Evolutionary conservation across 2,888 invertebrate genomes (phyloP), one percentile per base, ranked within the genome.

Genomic region (Pristionchus japonicus): DNA sequence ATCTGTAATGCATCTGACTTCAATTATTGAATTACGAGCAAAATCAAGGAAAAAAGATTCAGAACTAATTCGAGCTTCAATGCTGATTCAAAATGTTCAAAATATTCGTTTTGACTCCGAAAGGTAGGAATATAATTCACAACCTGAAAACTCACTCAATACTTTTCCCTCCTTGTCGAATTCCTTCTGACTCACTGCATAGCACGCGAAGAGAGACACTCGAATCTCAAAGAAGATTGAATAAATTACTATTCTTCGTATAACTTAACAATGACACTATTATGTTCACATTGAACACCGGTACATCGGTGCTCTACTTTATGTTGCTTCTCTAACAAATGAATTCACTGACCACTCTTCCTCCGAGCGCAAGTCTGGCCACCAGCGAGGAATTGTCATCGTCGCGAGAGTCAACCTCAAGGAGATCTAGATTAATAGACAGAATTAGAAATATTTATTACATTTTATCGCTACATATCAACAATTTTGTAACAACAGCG

Each of bases 301-400:
- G n/a, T n/a, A n/a, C n/a, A n/a, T n/a, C n/a, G n/a, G 11, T 43
- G 43, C 11, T 9, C 43, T 43, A 9, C 7, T 43, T 43, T 11
- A 15, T 64, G 31, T 13, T 20, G 31, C 3, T 7, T 31, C 13
- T 23, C 6, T 57, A 84, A 27, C 2, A 84, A 84, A 52, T 37
- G 27, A 20, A 15, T 27, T 90, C 91, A 23, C 74, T 40, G 0
- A 92, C 90, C 4, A 88, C 85, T 37, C 90, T 89, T 40, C 89
- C 88, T 52, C 91, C 92, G 34, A 92, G 86, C 0, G 91, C 92
- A 37, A 92, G 89, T 86, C 90, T 49, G 7, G 92, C 96, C 94
- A 97, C 96, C 3, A 97, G 96, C 89, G 97, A 95, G 0, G 97
- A 97, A 37, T 96, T 96, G 92, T 97, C 97, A 93, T 97, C 97